phyloP scores from a whole-genome alignment of 1,140 invertebrate species.

The Megathymus violae region DNA sequence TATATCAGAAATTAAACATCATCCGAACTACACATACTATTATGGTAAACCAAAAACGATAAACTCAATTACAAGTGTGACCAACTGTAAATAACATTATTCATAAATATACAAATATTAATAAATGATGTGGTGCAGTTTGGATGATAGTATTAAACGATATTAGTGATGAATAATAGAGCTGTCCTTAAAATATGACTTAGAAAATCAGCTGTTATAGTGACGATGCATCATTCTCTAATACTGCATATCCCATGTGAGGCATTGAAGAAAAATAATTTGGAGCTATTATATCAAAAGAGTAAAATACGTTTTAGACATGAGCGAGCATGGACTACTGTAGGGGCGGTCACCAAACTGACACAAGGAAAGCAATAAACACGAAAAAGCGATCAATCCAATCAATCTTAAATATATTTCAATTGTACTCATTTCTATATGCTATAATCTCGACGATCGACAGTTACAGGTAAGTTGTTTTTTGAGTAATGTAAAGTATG shows the following conservation, averaged over 20 bases:
- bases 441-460: slow-evolving; percentile 57
- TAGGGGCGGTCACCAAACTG: slow-evolving; percentile 83
- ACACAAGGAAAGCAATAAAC: slow-evolving; percentile 85
- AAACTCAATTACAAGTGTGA: too few relatives aligned
- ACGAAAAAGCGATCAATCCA: slow-evolving; percentile 85
- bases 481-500: slow-evolving; percentile 76
- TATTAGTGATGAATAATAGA: slow-evolving; percentile 84
- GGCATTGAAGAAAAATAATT: slow-evolving; percentile 82
- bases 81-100: slow-evolving; percentile 17
- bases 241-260: slow-evolving; percentile 82
- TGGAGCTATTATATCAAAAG: slow-evolving; percentile 80
- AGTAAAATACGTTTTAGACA: slow-evolving; percentile 79
- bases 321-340: slow-evolving; percentile 84
- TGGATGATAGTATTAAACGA: slow-evolving; percentile 64
- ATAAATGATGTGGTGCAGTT: slow-evolving; percentile 58
- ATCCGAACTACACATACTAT: slow-evolving; percentile 72
- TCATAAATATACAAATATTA: not conserved
- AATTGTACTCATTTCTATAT: slow-evolving; percentile 60
- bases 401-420: slow-evolving; percentile 77
- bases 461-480: slow-evolving; percentile 78
- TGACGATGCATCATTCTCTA: slow-evolving; percentile 84
- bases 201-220: slow-evolving; percentile 83
- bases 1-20: slow-evolving; percentile 65
- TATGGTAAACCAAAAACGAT: too few relatives aligned
- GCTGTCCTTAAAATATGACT: slow-evolving; percentile 80